A percentile compares a stretch with the other conserved stretches of the same genome.
Evolutionary conservation across 2,113 vertebrate genomes (phyloP).

Genomic region (Prunella fulvescens): DNA sequence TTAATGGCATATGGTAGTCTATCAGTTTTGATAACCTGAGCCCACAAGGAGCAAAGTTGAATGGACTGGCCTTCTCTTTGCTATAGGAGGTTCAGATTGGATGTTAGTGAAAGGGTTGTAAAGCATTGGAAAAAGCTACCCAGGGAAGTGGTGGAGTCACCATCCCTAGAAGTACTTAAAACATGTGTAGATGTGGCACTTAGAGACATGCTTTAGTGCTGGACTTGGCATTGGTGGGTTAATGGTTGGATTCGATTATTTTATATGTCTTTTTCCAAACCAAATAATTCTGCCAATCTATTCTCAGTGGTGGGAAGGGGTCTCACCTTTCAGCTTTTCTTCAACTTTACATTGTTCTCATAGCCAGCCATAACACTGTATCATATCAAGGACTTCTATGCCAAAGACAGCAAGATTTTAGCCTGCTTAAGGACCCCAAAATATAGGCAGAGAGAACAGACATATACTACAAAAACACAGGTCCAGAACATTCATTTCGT

Average conservation of each 20-base stretch:
- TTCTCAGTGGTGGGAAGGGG: neutral
- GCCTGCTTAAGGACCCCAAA: neutral
- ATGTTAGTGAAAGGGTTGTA: neutral
- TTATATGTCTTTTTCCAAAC: neutral
- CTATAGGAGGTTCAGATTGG: neutral
- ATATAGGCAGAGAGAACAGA: neutral
- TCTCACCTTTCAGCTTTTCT: neutral
- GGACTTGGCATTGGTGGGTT: neutral
- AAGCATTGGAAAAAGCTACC: neutral
- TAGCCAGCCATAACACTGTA: neutral
- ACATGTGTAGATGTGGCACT: neutral
- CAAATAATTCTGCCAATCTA: neutral
- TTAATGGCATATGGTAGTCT: neutral
- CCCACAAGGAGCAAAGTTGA: neutral
- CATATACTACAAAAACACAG: neutral
- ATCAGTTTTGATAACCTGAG: neutral
- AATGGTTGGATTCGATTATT: neutral
- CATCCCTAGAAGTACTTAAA: neutral
- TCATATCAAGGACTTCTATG: neutral
- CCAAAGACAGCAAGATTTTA: neutral
- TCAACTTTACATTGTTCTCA: neutral
- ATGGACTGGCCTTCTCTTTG: neutral
- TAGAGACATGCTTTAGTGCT: neutral
- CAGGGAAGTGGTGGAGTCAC: neutral
- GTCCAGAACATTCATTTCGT: neutral